These are phyloP conservation scores for Erpobdella octoculata DNA, from an alignment of 2,888 invertebrate species.

Conservation along the genomic window DNA sequence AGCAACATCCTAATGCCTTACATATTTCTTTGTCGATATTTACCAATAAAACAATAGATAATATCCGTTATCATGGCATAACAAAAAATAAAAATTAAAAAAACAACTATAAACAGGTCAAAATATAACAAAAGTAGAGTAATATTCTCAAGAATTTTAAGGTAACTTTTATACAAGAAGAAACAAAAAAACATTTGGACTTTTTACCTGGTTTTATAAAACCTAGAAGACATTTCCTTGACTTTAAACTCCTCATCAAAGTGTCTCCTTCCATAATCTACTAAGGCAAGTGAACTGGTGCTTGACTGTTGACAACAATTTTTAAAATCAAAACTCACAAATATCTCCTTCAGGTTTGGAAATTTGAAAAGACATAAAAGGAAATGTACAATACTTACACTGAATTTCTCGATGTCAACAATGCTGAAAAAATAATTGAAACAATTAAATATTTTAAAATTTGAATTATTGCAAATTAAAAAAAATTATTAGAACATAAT, in stretches of 20 bases:
- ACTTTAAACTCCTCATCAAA: slow-evolving; percentile 25
- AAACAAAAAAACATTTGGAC: not conserved
- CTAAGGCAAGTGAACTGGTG: not conserved
- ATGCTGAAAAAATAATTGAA: slow-evolving; percentile 18
- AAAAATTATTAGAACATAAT: not conserved
- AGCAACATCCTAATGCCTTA: not conserved
- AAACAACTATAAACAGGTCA: not conserved
- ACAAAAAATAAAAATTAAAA: not conserved
- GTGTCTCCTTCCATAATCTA: slow-evolving; percentile 18
- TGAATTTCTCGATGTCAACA: not conserved
- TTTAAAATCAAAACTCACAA: not conserved
- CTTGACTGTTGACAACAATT: not conserved
- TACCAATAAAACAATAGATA: too few relatives aligned
- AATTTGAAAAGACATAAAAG: not conserved
- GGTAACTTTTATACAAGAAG: not conserved
- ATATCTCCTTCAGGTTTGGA: not conserved
- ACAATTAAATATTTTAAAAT: not conserved
- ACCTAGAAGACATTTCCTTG: too few relatives aligned
- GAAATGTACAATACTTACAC: slow-evolving; percentile 11
- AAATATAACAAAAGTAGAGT: not conserved
- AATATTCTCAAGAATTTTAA: not conserved
- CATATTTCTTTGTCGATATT: too few relatives aligned
- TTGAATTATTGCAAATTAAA: not conserved
- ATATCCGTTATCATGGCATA: not conserved
- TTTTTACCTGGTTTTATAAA: not conserved